phyloP scores from a whole-genome alignment of 2,113 vertebrate species.

The Poicephalus gulielmi region DNA sequence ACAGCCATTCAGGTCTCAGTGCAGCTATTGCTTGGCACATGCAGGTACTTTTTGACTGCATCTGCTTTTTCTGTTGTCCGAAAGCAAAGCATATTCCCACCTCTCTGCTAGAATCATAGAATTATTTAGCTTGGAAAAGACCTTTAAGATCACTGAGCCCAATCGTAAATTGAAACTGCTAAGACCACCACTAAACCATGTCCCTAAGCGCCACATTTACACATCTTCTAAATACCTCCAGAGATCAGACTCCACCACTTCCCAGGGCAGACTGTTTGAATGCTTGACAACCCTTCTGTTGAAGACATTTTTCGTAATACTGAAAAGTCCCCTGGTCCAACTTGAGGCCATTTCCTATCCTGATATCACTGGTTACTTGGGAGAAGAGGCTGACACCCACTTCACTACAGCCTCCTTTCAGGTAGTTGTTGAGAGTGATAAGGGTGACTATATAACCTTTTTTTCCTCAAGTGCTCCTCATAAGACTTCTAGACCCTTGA shows the following conservation, averaged over 20 bases:
- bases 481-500: neutral
- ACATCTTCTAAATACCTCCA: accelerated
- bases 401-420: neutral
- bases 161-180: neutral
- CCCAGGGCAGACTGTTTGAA: neutral
- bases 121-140: neutral
- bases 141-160: neutral
- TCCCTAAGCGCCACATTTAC: neutral
- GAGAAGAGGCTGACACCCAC: neutral
- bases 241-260: accelerated
- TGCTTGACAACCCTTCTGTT: neutral
- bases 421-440: neutral
- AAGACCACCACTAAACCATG: neutral
- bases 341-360: neutral
- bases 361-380: neutral
- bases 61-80: neutral
- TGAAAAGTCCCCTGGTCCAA: neutral
- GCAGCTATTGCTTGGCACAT: neutral
- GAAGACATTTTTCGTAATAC: neutral
- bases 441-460: neutral
- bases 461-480: neutral
- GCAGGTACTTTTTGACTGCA: neutral
- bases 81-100: neutral
- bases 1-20: neutral
- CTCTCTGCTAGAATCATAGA: neutral